Conservation (phyloP, 2,888 invertebrate species). For the Oxyteleia sp. region DNA sequence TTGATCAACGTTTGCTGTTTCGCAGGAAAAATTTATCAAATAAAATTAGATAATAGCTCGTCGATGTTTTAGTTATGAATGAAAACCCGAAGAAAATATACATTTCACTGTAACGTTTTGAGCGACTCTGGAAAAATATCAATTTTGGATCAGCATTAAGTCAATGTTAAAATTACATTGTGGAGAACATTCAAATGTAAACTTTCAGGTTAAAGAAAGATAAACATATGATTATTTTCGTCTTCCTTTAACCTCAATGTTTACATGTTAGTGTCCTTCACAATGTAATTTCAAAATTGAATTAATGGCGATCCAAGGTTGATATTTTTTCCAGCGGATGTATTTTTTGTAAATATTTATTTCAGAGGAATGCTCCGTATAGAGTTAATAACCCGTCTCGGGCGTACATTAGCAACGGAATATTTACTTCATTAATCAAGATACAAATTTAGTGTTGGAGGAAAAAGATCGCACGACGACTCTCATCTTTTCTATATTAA, state of each 20-base stretch:
- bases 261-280: too few species aligned
- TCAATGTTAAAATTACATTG: too few species aligned
- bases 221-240: too few species aligned
- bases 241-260: too few species aligned
- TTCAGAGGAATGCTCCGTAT: conserved; percentile 2
- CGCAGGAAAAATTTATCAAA: neutral
- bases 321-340: too few species aligned
- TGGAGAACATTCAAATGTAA: too few species aligned
- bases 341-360: conserved; percentile 5
- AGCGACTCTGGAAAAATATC: too few species aligned
- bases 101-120: neutral
- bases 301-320: too few species aligned
- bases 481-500: conserved; percentile 24
- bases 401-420: conserved; percentile 15
- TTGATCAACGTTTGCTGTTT: neutral
- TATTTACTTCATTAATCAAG: conserved; percentile 29
- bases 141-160: too few species aligned
- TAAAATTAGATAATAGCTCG: neutral
- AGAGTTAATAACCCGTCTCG: conserved; percentile 14
- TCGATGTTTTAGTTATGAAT: neutral
- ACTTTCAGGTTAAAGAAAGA: too few species aligned
- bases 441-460: conserved; percentile 13
- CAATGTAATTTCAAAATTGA: too few species aligned
- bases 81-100: neutral
- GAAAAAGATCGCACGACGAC: conserved; percentile 19